These are phyloP conservation scores for Homarus americanus DNA, from an alignment of 1,140 invertebrate genomes.

Conservation along the genomic window DNA sequence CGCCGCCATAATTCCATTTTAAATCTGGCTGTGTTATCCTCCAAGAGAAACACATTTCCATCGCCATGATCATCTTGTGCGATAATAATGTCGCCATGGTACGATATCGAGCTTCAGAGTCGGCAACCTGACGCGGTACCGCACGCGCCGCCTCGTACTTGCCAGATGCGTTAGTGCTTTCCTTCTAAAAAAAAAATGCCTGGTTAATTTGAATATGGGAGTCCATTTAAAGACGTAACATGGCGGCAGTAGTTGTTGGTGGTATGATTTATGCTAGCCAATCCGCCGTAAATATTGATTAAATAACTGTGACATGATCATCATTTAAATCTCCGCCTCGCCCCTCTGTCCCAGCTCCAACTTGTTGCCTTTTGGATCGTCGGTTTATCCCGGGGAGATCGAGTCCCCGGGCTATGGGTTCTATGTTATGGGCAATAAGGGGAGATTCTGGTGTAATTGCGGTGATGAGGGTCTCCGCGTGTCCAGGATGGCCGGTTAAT, in stretches of 20 bases:
- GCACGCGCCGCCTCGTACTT: constrained; percentile 18
- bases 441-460: background rate
- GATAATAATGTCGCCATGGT: constrained; percentile 11
- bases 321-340: constrained; percentile 75
- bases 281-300: constrained; percentile 75
- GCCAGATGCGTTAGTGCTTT: no score
- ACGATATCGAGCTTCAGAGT: background rate
- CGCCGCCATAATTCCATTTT: constrained; percentile 44
- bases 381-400: constrained; percentile 10
- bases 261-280: constrained; percentile 74
- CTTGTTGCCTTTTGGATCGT: constrained; percentile 46
- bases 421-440: constrained; percentile 15
- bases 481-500: constrained; percentile 61
- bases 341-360: constrained; percentile 63
- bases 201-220: constrained; percentile 72
- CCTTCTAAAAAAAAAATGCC: background rate
- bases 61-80: constrained; percentile 34
- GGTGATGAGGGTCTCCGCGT: constrained; percentile 17
- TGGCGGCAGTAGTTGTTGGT: constrained; percentile 70
- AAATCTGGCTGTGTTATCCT: constrained; percentile 52
- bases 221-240: constrained; percentile 67
- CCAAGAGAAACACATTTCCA: constrained; percentile 47
- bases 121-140: constrained; percentile 35
- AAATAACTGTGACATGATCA: constrained; percentile 76
- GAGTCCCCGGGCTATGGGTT: background rate